A percentile compares a stretch with the other conserved stretches of the same genome.
phyloP scores from a whole-genome alignment of 2,888 invertebrate genomes.

The Lithophane leautieri region DNA sequence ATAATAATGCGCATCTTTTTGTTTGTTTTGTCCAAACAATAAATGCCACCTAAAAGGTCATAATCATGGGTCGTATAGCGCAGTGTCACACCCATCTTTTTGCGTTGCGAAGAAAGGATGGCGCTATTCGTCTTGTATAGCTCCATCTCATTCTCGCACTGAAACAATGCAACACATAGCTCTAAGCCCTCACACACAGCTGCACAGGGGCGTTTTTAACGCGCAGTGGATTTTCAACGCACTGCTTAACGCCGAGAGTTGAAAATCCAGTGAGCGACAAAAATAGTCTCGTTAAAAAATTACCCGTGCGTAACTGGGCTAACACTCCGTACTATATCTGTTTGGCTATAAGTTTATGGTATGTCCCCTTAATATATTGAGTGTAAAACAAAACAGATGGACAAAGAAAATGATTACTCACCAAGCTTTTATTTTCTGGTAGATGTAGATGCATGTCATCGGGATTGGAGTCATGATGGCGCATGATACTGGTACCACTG shows the following conservation, averaged over 20 bases:
- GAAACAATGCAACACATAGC: constrained; percentile 36
- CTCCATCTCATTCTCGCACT: constrained; percentile 31
- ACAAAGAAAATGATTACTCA: constrained; percentile 72
- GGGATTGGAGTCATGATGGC: constrained; percentile 98
- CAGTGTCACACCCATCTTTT: constrained; percentile 21
- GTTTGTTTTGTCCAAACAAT: background rate
- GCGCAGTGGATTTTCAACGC: background rate
- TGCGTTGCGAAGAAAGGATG: constrained; percentile 22
- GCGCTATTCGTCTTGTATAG: constrained; percentile 37
- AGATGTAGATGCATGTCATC: constrained; percentile 91
- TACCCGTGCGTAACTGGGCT: background rate
- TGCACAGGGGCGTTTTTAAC: background rate
- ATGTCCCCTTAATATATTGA: constrained; percentile 18
- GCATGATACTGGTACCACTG: constrained; percentile 96
- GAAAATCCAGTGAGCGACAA: background rate
- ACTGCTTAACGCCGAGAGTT: background rate
- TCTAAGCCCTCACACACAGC: constrained; percentile 13
- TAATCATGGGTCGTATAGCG: background rate
- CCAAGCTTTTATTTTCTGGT: constrained; percentile 89
- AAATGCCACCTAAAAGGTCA: background rate
- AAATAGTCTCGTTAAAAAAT: background rate
- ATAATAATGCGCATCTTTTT: background rate
- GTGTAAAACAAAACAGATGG: constrained; percentile 33
- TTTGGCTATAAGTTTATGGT: constrained; percentile 7
- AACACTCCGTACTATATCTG: background rate